Evolutionary conservation across 2,113 vertebrate genomes (phyloP).

Genomic region (Hyperoodon ampullatus): DNA sequence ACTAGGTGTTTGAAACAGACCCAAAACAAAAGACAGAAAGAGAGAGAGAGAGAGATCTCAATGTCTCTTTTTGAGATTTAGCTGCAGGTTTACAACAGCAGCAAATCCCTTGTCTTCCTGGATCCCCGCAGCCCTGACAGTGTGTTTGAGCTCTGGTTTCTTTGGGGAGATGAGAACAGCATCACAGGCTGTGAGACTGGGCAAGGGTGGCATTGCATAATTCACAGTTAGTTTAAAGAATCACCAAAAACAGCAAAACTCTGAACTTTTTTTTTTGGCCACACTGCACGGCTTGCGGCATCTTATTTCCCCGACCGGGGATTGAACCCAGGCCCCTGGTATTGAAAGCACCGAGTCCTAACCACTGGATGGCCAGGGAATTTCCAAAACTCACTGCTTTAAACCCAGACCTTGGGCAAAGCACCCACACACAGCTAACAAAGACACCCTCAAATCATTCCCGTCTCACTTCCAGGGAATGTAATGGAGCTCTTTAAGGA

Average conservation of each 20-base stretch:
- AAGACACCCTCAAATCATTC: background rate
- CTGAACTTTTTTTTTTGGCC: accelerated
- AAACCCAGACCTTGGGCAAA: background rate
- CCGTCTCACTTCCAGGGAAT: background rate
- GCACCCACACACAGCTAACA: background rate
- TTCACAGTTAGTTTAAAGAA: background rate
- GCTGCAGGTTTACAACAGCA: background rate
- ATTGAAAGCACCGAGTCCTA: background rate
- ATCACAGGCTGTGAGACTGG: accelerated
- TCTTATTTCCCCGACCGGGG: background rate
- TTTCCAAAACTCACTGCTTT: background rate
- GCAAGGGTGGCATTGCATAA: background rate
- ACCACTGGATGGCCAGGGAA: background rate
- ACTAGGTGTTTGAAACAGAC: background rate
- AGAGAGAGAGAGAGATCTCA: background rate
- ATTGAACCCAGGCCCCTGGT: background rate
- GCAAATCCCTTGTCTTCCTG: background rate
- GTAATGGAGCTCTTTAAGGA: background rate
- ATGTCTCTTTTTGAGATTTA: background rate
- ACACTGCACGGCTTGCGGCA: background rate
- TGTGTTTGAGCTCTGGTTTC: accelerated
- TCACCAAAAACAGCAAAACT: background rate
- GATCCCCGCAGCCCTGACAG: too few relatives aligned
- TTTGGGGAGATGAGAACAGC: accelerated
- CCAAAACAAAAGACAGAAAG: background rate